Evolutionary conservation across 2,113 vertebrate species (phyloP).

Genomic region (Halcyon senegalensis): DNA sequence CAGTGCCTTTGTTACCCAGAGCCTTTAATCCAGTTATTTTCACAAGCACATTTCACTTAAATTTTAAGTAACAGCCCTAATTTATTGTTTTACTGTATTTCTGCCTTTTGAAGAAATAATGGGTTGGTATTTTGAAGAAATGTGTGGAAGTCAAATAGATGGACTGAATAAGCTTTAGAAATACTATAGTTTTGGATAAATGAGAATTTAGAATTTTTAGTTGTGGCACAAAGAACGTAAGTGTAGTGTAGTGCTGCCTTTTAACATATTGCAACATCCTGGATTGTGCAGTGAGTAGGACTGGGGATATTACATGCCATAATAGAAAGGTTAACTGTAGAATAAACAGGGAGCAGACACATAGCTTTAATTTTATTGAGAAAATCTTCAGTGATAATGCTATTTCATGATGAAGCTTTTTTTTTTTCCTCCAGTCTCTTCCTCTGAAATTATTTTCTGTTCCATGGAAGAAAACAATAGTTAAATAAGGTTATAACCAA

Average conservation of each 20-base stretch:
- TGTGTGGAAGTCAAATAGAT: rapidly evolving
- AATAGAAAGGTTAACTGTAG: neutral
- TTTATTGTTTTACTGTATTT: neutral
- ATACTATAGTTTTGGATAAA: neutral
- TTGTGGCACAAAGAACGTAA: neutral
- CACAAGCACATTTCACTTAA: neutral
- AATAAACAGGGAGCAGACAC: neutral
- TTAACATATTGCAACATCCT: neutral
- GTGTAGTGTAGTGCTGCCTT: neutral
- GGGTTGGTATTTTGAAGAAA: neutral
- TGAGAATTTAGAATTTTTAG: neutral
- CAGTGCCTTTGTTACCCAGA: neutral
- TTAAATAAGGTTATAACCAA: neutral
- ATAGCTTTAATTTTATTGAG: neutral
- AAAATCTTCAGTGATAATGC: neutral
- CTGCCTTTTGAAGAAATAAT: neutral
- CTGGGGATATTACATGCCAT: neutral
- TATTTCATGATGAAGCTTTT: neutral
- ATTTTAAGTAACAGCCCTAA: neutral
- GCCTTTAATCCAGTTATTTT: neutral
- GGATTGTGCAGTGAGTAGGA: neutral
- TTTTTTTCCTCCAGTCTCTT: neutral
- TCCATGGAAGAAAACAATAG: neutral
- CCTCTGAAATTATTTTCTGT: neutral
- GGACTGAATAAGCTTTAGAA: neutral